phyloP scores from a whole-genome alignment of 2,113 vertebrate species.

The Loxodonta africana region DNA sequence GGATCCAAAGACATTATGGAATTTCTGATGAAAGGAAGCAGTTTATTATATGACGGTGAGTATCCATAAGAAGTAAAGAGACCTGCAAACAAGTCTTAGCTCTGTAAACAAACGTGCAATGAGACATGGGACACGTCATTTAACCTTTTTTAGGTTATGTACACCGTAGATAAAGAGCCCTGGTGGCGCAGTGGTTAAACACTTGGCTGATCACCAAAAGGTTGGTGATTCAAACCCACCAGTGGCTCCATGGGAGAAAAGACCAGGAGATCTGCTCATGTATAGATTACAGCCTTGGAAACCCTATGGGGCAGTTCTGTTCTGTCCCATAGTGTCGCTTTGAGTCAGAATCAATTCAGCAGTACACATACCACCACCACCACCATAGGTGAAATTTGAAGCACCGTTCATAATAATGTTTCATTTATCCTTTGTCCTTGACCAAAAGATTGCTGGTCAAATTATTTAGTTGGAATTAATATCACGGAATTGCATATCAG shows the following conservation, averaged over 20 bases:
- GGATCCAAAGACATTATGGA: background rate
- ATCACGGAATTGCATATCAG: background rate
- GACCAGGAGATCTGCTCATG: background rate
- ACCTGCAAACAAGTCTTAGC: background rate
- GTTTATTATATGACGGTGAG: background rate
- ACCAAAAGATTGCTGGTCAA: background rate
- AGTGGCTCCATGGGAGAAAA: background rate
- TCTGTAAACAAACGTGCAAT: background rate
- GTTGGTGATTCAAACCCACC: background rate
- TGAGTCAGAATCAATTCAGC: background rate
- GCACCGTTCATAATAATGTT: background rate
- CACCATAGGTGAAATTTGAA: background rate
- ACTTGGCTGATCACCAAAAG: background rate
- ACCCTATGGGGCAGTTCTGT: background rate
- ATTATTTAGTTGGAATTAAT: conserved; percentile 49
- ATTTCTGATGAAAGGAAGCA: background rate
- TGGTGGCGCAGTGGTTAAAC: background rate
- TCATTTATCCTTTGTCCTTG: background rate
- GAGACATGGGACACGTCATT: background rate
- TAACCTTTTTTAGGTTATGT: background rate
- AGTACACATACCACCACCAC: background rate
- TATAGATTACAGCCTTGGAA: background rate
- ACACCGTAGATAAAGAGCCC: background rate
- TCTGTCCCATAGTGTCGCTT: background rate
- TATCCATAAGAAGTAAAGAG: conserved; percentile 1